Conservation (phyloP, 2,888 invertebrate species). For the Cetonia aurata region DNA sequence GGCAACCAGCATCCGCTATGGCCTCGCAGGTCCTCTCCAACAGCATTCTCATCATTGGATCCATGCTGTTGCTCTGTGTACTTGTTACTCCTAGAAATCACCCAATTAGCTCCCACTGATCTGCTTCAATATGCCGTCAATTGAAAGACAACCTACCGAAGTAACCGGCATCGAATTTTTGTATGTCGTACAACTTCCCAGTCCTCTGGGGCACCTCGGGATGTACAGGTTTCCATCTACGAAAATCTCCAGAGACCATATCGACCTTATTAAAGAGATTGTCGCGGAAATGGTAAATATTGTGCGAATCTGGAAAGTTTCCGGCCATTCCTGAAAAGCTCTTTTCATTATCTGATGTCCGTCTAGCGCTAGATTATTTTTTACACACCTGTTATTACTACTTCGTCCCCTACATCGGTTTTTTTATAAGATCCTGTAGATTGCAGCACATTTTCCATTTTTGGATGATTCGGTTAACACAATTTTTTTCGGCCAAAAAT, state of each 20-base stretch:
- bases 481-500: too few relatives aligned
- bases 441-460: too few relatives aligned
- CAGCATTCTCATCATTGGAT: conserved; percentile 71
- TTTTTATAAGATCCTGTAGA: too few relatives aligned
- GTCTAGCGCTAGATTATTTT: too few relatives aligned
- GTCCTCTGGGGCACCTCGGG: conserved; percentile 72
- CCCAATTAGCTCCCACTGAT: neutral
- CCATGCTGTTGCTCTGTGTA: conserved; percentile 61
- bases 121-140: neutral
- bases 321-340: conserved; percentile 74
- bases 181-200: conserved; percentile 73
- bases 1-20: conserved; percentile 72
- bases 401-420: too few relatives aligned
- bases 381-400: too few relatives aligned
- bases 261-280: conserved; percentile 85
- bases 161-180: conserved; percentile 70
- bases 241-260: conserved; percentile 83
- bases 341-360: neutral
- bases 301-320: conserved; percentile 82
- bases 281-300: conserved; percentile 77
- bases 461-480: too few relatives aligned
- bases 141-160: conserved; percentile 62
- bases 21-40: conserved; percentile 73
- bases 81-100: neutral
- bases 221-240: conserved; percentile 80